phyloP scores from a whole-genome alignment of 2,888 invertebrate genomes.

The Stomorhina lunata region DNA sequence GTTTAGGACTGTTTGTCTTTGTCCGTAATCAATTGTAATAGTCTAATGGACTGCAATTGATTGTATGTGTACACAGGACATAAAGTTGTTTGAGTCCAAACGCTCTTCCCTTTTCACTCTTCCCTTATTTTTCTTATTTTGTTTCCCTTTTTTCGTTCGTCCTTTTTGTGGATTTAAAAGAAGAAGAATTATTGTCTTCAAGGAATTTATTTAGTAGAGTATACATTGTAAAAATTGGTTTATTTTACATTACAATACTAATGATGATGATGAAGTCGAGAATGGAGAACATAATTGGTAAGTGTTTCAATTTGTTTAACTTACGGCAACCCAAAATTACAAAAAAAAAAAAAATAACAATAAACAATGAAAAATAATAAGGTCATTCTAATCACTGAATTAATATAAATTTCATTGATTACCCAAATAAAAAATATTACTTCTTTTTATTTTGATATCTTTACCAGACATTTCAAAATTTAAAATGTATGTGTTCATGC shows the following conservation, averaged over 20 bases:
- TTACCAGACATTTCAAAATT: too few species aligned
- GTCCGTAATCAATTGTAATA: slow-evolving; percentile 69
- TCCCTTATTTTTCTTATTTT: neutral
- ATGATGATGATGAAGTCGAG: slow-evolving; percentile 55
- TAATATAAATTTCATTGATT: slow-evolving; percentile 15
- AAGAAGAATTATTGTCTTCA: slow-evolving; percentile 6
- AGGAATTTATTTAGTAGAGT: slow-evolving; percentile 26
- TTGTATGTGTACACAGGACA: slow-evolving; percentile 65
- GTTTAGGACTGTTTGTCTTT: slow-evolving; percentile 61
- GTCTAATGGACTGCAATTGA: slow-evolving; percentile 77
- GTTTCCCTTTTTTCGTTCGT: neutral
- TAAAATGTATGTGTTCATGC: too few species aligned
- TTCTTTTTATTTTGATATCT: neutral
- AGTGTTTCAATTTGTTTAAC: slow-evolving; percentile 16
- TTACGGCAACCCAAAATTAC: neutral
- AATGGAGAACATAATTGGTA: slow-evolving; percentile 42
- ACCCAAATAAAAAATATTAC: neutral
- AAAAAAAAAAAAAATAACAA: neutral
- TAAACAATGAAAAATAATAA: neutral
- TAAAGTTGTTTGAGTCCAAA: slow-evolving; percentile 27
- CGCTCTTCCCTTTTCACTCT: neutral
- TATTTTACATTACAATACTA: slow-evolving; percentile 33
- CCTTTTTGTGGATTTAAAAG: neutral
- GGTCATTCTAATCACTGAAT: slow-evolving; percentile 1
- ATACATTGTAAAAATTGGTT: slow-evolving; percentile 31